Evolutionary conservation across 2,113 vertebrate genomes (phyloP).

Genomic region (Psilopsiagon aurifrons): DNA sequence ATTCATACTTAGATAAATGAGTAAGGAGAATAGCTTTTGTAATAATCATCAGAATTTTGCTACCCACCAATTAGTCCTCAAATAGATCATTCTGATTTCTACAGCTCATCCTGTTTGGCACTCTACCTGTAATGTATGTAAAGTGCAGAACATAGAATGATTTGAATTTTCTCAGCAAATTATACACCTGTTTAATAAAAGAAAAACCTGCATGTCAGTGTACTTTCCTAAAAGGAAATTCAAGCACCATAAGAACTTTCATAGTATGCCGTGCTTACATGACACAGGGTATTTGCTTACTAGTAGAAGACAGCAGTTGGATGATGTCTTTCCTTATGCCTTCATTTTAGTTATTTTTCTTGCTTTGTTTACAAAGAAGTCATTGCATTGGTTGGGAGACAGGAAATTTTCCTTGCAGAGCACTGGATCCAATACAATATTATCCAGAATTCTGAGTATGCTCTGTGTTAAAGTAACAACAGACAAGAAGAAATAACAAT

Average conservation of each 20-base stretch:
- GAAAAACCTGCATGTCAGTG: background rate
- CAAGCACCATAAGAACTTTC: background rate
- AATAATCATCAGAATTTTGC: background rate
- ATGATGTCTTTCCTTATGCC: background rate
- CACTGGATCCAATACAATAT: background rate
- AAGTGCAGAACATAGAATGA: background rate
- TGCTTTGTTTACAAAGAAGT: background rate
- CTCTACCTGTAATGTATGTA: background rate
- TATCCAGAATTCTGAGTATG: background rate
- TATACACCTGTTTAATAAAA: background rate
- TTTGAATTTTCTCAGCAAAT: background rate
- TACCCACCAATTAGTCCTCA: slow-evolving; percentile 5
- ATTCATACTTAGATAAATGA: background rate
- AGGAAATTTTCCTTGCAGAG: background rate
- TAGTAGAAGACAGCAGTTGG: background rate
- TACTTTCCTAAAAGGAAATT: background rate
- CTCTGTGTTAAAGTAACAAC: background rate
- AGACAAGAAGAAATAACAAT: background rate
- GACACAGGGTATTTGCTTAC: background rate
- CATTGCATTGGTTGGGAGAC: background rate
- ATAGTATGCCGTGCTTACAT: background rate
- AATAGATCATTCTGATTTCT: background rate
- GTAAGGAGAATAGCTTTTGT: background rate
- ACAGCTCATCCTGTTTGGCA: background rate
- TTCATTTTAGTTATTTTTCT: background rate